Conservation (phyloP, 37 sponge, comb jelly and placozoan genomes). For the Dysidea cf. avara region DNA sequence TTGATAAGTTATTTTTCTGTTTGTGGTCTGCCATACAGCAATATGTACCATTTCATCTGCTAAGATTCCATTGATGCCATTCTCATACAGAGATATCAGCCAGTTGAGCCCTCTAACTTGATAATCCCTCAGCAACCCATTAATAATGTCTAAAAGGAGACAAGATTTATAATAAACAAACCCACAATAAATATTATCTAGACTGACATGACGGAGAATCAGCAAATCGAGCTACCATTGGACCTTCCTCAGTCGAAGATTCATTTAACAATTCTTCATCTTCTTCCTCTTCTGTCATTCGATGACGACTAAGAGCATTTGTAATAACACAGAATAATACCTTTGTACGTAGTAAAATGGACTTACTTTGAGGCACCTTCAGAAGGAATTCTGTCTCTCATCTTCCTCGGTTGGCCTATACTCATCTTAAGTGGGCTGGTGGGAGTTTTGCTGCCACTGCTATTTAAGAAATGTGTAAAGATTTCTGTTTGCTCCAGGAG, state of each 20-base stretch:
- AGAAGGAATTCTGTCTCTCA: slow-evolving; percentile 58
- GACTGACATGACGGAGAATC: slow-evolving; percentile 79
- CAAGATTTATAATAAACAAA: background rate
- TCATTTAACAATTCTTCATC: slow-evolving; percentile 86
- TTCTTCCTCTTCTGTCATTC: slow-evolving; percentile 92
- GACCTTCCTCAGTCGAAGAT: slow-evolving; percentile 35
- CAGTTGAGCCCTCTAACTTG: slow-evolving; percentile 98
- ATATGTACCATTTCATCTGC: slow-evolving; percentile 96
- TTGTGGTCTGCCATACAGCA: background rate
- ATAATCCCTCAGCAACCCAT: slow-evolving; percentile 98
- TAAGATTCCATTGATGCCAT: slow-evolving; percentile 96
- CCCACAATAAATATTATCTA: background rate
- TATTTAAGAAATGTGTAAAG: slow-evolving; percentile 91
- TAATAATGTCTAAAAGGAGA: slow-evolving; percentile 72
- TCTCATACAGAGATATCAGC: slow-evolving; percentile 97
- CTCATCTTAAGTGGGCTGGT: slow-evolving; percentile 88
- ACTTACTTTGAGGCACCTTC: slow-evolving; percentile 71
- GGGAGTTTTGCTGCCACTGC: slow-evolving; percentile 65
- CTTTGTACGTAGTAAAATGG: background rate
- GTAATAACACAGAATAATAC: background rate
- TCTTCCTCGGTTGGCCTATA: slow-evolving; percentile 11
- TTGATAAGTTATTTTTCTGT: too few species aligned
- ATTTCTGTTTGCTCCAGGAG: slow-evolving; percentile 97
- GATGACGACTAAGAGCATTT: slow-evolving; percentile 71
- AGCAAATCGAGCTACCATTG: slow-evolving; percentile 65